Evolutionary conservation across 2,888 invertebrate genomes (phyloP), one percentile per base, ranked within the genome.

Genomic region (Drosophila mulleri): DNA sequence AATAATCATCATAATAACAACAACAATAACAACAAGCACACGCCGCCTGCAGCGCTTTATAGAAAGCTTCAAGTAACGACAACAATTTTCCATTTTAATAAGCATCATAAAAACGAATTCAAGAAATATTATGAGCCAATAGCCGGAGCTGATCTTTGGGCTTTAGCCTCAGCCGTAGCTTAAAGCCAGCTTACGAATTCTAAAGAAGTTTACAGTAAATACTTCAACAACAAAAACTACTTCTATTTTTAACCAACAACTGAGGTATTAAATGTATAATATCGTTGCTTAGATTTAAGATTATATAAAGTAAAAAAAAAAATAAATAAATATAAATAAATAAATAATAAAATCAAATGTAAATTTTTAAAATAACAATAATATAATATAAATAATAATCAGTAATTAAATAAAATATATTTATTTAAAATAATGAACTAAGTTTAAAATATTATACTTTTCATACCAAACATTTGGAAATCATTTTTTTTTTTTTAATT

Each of bases 21-120:
- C 44, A 61, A 26, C 6, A 65, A 61, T 64, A 57, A 29, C 23
- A 56, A 61, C 39, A 60, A 61, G 23, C 52, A 57, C 39, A 35
- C 23, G 35, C 23, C 23, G 63, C 68, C 45, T 45, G 41, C 48
- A 59, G 32, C 53, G 18, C 45, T 35, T 58, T n/a, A 18, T 47
- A 16, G 42, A 47, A 23, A 26, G 56, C 64, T 53, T 62, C 39
- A 47, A 74, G 41, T 20, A 68, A 58, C 52, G 63, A 45, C 73
- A 58, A 73, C 65, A 47, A 61, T 77, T 70, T 74, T 61, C 60
- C 64, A 56, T 67, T 70, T 77, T 70, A 64, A 78, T 74, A 65
- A 59, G 65, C 70, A 50, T 60, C 66, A 61, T 74, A 69, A 77
- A 76, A 78, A 60, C 60, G 63, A 60, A 73, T 66, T 65, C 35